Conservation (phyloP, 2,113 vertebrate species). For the Macrotis lagotis region DNA sequence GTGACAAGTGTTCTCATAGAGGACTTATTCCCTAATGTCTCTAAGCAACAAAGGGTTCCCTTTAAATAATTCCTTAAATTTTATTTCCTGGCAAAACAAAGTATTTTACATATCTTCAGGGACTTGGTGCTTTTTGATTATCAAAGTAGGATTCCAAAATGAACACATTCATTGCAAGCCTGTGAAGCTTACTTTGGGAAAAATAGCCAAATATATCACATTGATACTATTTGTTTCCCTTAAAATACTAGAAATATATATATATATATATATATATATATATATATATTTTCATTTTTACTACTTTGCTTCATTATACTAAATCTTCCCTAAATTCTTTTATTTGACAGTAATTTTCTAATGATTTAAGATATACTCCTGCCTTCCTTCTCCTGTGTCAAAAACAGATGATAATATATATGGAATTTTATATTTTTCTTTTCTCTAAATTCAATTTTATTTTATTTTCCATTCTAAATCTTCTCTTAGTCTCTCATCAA, state of each 20-base stretch:
- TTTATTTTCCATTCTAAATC: not conserved
- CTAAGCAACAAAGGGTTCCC: slow-evolving; percentile 29
- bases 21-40: not conserved
- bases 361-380: slow-evolving; percentile 23
- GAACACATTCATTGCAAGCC: not conserved
- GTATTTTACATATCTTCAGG: not conserved
- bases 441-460: not conserved
- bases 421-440: not conserved
- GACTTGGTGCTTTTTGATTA: slow-evolving; percentile 36
- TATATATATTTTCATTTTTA: slow-evolving; percentile 31
- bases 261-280: too few relatives aligned
- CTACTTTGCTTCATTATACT: not conserved
- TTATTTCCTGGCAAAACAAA: slow-evolving; percentile 15
- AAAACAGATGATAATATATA: rapidly evolving
- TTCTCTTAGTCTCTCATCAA: not conserved
- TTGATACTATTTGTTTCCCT: slow-evolving; percentile 1
- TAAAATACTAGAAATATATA: not conserved
- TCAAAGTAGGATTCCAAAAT: slow-evolving; percentile 28
- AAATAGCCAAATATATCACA: not conserved
- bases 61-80: slow-evolving; percentile 57
- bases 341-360: slow-evolving; percentile 33
- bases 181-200: not conserved
- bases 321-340: not conserved
- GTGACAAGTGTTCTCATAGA: not conserved
- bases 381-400: not conserved